Base-by-base conservation (phyloP, 2,113 vertebrate species). In the Pangasianodon gigas region DNA sequence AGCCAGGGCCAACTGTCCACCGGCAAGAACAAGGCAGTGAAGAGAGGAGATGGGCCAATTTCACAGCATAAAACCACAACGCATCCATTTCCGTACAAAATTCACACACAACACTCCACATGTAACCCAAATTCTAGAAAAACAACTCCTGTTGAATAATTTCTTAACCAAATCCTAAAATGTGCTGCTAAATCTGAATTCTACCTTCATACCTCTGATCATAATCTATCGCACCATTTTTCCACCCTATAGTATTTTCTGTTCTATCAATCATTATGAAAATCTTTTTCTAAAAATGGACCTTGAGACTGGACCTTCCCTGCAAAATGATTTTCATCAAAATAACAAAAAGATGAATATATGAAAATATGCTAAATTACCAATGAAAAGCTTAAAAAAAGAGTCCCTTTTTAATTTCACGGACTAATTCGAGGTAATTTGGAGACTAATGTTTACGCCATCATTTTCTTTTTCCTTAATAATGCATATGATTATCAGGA, bases 401-500 rank as follows among this genome's bases (percentile, higher is more conserved):
- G 21, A 84, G 24, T 44, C 37, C 21, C 54, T 84, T 84, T 62
- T 7, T 84, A 84, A 84, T 84, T 84, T 84, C 37, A 46, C 21
- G 5, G 82, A 58, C 82, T 69, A 90, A 48, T 52, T 54, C 75
- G 58, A 92, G 77, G 88, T 89, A 84, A 86, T 88, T 88, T 79
- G 44, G 90, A 86, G 86, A 92, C 79, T 88, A 67, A 85, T 92
- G 87, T 92, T 91, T 89, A 90, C 75, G 58, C 90, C 88, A 91
- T 54, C 32, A 77, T 92, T 93, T 85, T 84, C 81, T 81, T 87
- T 44, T 90, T 88, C 90, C 88, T 93, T 94, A 93, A 93, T 94
- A 93, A 94, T 90, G 92, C 91, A 92, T 91, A 89, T 87, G 92
- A 93, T 93, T 93, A 94, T 93, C 90, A 91, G 85, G 89, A 90